Evolutionary conservation across 92 coral and sea anemone species (phyloP), one percentile per base, ranked within the genome.

Genomic region (Pocillopora meandrina): DNA sequence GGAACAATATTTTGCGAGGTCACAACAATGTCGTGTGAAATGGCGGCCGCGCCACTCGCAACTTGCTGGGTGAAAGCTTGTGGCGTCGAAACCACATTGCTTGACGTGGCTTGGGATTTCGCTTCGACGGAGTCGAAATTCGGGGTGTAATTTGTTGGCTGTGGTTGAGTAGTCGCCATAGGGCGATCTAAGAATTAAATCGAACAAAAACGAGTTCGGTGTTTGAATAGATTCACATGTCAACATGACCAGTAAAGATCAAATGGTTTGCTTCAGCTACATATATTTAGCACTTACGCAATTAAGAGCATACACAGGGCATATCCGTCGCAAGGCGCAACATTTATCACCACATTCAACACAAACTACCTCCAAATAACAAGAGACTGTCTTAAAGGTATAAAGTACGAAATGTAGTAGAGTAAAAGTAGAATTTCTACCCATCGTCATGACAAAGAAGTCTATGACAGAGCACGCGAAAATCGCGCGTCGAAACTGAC

Each of bases 101-200:
- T 92, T 4, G 91, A 90, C 66, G 93, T 67, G 4, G 87, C 87
- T 72, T 91, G 94, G 61, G 86, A 86, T 79, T 87, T 90, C 70
- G 89, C 90, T 12, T 91, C 97, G 61, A 90, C 89, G 26, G 86
- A 61, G 61, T 84, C 87, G 64, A 65, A 75, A 71, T 78, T 92
- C 55, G 87, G 90, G 36, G 92, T 66, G 80, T 92, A 91, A 80
- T 87, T 92, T 77, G 78, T 92, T 89, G 73, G 93, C 80, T 92
- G 98, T 52, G 95, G 93, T 56, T 90, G 92, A 77, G 98, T 83
- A 56, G 98, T 90, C 76, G 98, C 98, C 98, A 94, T 94, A 56
- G 77, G 92, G 87, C 90, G 91, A 88, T 92, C 98, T 94, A 82
- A 21, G 86, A 85, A 72, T 66, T 64, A 84, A 91, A 81, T 65